A percentile compares a stretch with the other conserved stretches of the same genome.
These are phyloP conservation scores for Morone saxatilis DNA, from an alignment of 2,113 vertebrate species.

Conservation along the genomic window DNA sequence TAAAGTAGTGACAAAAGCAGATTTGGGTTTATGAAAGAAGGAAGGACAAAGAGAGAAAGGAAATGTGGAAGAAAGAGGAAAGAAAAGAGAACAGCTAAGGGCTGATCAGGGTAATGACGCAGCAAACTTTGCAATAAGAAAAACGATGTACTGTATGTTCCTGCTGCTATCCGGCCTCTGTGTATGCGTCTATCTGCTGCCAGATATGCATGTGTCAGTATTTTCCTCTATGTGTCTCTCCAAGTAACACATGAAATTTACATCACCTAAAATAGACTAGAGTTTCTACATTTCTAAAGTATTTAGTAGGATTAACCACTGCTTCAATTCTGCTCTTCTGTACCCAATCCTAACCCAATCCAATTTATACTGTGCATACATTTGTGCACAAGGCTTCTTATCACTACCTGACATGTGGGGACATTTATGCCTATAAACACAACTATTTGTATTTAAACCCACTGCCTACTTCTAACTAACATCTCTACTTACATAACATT, in stretches of 20 bases:
- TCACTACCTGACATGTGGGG: background rate
- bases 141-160: background rate
- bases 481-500: background rate
- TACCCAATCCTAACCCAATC: background rate
- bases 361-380: conserved; percentile 4
- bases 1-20: background rate
- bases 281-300: conserved; percentile 29
- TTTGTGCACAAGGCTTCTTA: background rate
- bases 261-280: background rate
- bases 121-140: conserved; percentile 17
- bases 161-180: background rate
- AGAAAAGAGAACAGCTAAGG: background rate
- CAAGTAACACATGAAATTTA: background rate
- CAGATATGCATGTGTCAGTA: conserved; percentile 13
- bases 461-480: background rate
- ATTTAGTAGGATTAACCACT: conserved; percentile 39
- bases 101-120: conserved; percentile 24
- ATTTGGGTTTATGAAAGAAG: background rate
- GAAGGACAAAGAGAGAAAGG: background rate
- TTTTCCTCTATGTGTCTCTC: background rate
- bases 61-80: background rate
- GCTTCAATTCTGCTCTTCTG: conserved; percentile 19
- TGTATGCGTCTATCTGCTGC: conserved; percentile 4
- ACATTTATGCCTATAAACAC: background rate
- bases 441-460: background rate